Evolutionary conservation across 2,113 vertebrate species (phyloP).

Genomic region (Carettochelys insculpta): DNA sequence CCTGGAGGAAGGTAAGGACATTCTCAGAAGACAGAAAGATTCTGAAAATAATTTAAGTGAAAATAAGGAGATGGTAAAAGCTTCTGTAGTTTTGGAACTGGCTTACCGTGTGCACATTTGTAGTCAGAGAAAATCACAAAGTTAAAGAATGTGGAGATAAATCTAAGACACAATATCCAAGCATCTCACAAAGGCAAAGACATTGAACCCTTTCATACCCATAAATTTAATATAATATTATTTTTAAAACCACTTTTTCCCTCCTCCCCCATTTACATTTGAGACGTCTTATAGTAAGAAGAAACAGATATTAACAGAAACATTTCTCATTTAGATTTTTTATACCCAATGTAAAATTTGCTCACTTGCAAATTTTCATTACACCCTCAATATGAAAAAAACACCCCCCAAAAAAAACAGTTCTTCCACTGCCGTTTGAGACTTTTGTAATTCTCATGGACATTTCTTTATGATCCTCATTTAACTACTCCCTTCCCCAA

Average conservation of each 20-base stretch:
- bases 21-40: slow-evolving; percentile 10
- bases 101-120: slow-evolving; percentile 43
- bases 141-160: neutral
- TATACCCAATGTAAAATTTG: neutral
- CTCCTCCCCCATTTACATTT: slow-evolving; percentile 5
- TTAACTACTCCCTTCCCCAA: neutral
- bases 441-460: fast-evolving
- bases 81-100: slow-evolving; percentile 5
- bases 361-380: neutral
- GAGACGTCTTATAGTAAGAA: neutral
- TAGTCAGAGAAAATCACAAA: slow-evolving; percentile 23
- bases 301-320: slow-evolving; percentile 6
- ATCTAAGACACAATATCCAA: slow-evolving; percentile 35
- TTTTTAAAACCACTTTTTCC: slow-evolving; percentile 2
- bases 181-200: slow-evolving; percentile 23
- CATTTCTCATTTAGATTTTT: neutral
- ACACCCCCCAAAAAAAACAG: neutral
- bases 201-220: neutral
- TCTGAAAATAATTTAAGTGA: slow-evolving; percentile 25
- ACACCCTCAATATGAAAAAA: neutral
- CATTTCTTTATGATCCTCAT: neutral
- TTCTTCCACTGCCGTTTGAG: neutral
- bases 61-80: slow-evolving; percentile 42
- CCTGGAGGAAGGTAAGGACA: neutral
- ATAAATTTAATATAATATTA: slow-evolving; percentile 44